phyloP scores from a whole-genome alignment of 1,140 invertebrate species.

The Nomia melanderi region DNA sequence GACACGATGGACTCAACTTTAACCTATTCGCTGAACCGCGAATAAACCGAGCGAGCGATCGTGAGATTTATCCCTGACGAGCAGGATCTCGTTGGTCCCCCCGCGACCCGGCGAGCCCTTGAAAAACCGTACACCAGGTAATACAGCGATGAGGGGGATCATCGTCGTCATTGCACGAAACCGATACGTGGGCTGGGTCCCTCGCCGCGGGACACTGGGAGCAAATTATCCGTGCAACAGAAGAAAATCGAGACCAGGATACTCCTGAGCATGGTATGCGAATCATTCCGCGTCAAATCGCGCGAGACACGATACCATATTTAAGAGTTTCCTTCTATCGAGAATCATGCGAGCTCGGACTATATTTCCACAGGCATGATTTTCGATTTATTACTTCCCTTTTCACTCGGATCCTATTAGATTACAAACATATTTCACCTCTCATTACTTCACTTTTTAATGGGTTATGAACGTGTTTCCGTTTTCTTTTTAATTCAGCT shows the following conservation, averaged over 20 bases:
- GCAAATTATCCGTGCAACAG: slow-evolving; percentile 52
- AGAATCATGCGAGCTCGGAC: not conserved
- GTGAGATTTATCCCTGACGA: not conserved
- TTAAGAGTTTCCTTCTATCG: not conserved
- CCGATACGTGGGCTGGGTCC: slow-evolving; percentile 40
- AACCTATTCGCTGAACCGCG: not conserved
- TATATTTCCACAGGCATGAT: too few relatives aligned
- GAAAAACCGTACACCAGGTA: not conserved
- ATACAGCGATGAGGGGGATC: slow-evolving; percentile 15
- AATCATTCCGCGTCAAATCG: not conserved
- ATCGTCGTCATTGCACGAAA: slow-evolving; percentile 47
- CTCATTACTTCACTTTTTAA: too few relatives aligned
- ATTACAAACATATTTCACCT: too few relatives aligned
- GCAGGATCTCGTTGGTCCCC: not conserved
- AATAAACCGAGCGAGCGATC: not conserved
- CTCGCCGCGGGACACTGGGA: slow-evolving; percentile 49
- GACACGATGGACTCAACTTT: not conserved
- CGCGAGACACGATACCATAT: not conserved
- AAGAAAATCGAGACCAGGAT: slow-evolving; percentile 18
- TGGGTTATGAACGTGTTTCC: too few relatives aligned
- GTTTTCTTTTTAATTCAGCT: too few relatives aligned
- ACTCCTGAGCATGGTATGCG: slow-evolving; percentile 2
- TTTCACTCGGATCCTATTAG: too few relatives aligned
- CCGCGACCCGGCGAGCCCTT: not conserved
- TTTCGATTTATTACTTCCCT: too few relatives aligned